Base-by-base conservation (phyloP, 2,113 vertebrate genomes). In the Aspidoscelis tigris region DNA sequence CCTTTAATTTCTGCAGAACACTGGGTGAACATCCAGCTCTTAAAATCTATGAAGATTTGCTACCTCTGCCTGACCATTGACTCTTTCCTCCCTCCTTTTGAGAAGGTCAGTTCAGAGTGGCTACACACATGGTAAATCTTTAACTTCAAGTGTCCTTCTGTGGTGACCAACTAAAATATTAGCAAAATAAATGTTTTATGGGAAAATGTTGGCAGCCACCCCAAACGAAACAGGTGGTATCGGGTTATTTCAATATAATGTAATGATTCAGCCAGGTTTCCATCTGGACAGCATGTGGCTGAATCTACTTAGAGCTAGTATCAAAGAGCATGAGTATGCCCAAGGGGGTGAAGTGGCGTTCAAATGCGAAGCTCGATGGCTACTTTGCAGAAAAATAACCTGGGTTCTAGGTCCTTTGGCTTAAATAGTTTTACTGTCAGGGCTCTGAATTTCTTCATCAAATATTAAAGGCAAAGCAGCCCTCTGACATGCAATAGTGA, bases 221-320 rank as follows among this genome's bases (percentile, higher is more conserved):
- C 94, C 89, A 90, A 92, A 90, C 90, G 94, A 96, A 98, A 98
- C 98, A 98, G 98, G 97, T 98, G 98, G 97, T 96, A 97, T 96
- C 96, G 96, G 97, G 97, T 97, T 97, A 98, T 98, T 98, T 97
- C 96, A 98, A 96, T 98, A 97, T 97, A 97, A 96, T 96, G 93
- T 97, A 97, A 97, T 97, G 97, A 97, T 97, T 95, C 96, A 97
- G 96, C 96, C 97, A 97, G 96, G 96, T 95, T 96, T 95, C 96
- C 92, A 96, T 96, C 96, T 97, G 96, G 96, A 96, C 95, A 96
- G 94, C 96, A 97, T 98, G 95, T 96, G 96, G 94, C 96, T 93
- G 95, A 94, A 94, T 92, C 95, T 95, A 93, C 95, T 96, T 93
- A 88, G 93, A 94, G 95, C 96, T 95, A 95, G 96, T 95, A 96